phyloP scores from a whole-genome alignment of 1,140 invertebrate genomes.

The Acromyrmex heyeri region DNA sequence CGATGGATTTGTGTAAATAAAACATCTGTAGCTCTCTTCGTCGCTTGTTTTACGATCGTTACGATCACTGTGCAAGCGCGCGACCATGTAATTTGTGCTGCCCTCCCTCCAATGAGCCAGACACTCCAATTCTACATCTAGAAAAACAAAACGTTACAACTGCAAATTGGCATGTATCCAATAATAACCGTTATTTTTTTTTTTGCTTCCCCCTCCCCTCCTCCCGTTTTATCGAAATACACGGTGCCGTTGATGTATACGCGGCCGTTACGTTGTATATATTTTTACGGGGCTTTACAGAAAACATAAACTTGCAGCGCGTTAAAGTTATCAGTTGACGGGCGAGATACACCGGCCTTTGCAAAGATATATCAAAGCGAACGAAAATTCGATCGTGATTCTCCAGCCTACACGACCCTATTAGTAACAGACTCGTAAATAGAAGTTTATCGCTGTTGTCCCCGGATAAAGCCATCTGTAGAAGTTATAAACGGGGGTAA shows the following conservation, averaged over 20 bases:
- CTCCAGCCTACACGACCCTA: constrained; percentile 22
- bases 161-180: constrained; percentile 57
- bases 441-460: constrained; percentile 44
- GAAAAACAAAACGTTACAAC: constrained; percentile 56
- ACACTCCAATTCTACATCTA: constrained; percentile 94
- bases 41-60: constrained; percentile 87
- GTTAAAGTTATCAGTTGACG: constrained; percentile 18
- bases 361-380: constrained; percentile 17
- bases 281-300: constrained; percentile 25
- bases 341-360: not conserved
- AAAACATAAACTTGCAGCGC: constrained; percentile 38
- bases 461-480: constrained; percentile 47
- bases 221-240: not conserved
- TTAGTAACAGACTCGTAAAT: constrained; percentile 53
- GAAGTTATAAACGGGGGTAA: constrained; percentile 51
- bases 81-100: constrained; percentile 93
- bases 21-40: constrained; percentile 90
- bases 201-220: not conserved
- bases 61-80: constrained; percentile 87
- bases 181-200: constrained; percentile 45
- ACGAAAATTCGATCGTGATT: constrained; percentile 45
- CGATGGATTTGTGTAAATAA: constrained; percentile 88
- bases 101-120: constrained; percentile 95
- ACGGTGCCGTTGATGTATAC: not conserved
- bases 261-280: not conserved